Evolutionary conservation across 92 coral and sea anemone genomes (phyloP).

Genomic region (Isaurus tuberculatus): DNA sequence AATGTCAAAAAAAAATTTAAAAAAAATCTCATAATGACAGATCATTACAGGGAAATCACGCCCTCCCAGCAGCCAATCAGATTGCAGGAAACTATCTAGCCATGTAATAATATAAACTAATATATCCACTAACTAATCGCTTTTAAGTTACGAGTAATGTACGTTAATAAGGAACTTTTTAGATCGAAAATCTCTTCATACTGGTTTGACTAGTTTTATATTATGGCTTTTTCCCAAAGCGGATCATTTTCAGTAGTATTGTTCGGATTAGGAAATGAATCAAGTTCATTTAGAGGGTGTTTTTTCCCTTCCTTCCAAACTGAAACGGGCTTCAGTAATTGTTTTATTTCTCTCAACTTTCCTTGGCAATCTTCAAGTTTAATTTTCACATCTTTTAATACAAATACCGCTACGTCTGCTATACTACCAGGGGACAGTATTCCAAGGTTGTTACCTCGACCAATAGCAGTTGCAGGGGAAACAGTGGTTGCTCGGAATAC

Average conservation of each 20-base stretch:
- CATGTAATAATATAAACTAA: too few species aligned
- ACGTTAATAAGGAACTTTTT: too few species aligned
- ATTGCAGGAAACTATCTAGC: too few species aligned
- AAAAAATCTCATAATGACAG: too few species aligned
- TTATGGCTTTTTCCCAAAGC: conserved; percentile 18
- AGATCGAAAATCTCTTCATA: too few species aligned
- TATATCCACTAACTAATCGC: too few species aligned
- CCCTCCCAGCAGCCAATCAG: too few species aligned
- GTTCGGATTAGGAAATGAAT: conserved; percentile 60
- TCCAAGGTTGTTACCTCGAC: conserved; percentile 73
- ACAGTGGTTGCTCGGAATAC: conserved; percentile 79
- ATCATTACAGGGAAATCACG: too few species aligned
- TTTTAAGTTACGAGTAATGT: too few species aligned
- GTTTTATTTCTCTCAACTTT: conserved; percentile 53
- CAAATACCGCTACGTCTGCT: conserved; percentile 82
- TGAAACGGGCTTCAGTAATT: conserved; percentile 68
- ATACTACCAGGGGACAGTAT: conserved; percentile 50
- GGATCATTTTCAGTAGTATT: conserved; percentile 10
- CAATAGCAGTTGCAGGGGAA: conserved; percentile 82
- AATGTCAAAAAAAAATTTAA: too few species aligned
- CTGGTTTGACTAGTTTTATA: background rate
- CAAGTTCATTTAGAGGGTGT: conserved; percentile 31
- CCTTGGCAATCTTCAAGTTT: conserved; percentile 82
- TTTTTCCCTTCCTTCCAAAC: conserved; percentile 80
- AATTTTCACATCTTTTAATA: conserved; percentile 60